Base-by-base conservation (phyloP, 2,797 vertebrate species). In the Octomys mimax region DNA sequence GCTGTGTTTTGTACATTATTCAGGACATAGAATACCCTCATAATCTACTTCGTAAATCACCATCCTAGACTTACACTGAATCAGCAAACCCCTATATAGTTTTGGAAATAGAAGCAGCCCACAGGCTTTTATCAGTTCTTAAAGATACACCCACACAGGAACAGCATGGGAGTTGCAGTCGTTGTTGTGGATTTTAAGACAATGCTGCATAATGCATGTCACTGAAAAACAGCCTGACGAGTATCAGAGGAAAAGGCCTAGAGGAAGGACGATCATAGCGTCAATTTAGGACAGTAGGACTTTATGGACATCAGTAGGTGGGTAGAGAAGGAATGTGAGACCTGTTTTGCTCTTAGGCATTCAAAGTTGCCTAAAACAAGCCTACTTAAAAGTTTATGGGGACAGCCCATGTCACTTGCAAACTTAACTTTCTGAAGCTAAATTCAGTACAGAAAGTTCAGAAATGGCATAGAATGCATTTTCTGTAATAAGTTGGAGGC, bases 341-440 rank as follows among this genome's bases (percentile, higher is more conserved):
- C 84, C 54, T 89, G 46, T 46, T 64, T 92, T 95, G 85, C 52
- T 89, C 57, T 91, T 81, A 54, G 31, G 3, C 12, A 24, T 26
- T 95, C 82, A 92, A 54, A 52, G 24, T 70, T 75, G 33, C 28
- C 42, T 83, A 14, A 66, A 94, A 89, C 28, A 87, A 93, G 3
- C 22, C 42, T 52, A 6, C 46, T 89, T 95, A 73, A 61, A 85
- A 94, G 80, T 79, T 79, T 78, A 28, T 21, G 22, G 33, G 57
- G 31, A n/a, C 28, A 79, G 11, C 82, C 42, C 78, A 12, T 12
- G 75, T 92, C 42, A 61, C 66, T 52, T 36, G 61, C 42, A 90
- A 96, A 96, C 52, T 85, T 89, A 92, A 92, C 93, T 96, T 97
- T 93, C 77, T 71, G 39, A 93, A 96, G 46, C 78, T 75, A 97